Base-by-base conservation (phyloP, 2,113 vertebrate genomes). In the Salvelinus namaycush region DNA sequence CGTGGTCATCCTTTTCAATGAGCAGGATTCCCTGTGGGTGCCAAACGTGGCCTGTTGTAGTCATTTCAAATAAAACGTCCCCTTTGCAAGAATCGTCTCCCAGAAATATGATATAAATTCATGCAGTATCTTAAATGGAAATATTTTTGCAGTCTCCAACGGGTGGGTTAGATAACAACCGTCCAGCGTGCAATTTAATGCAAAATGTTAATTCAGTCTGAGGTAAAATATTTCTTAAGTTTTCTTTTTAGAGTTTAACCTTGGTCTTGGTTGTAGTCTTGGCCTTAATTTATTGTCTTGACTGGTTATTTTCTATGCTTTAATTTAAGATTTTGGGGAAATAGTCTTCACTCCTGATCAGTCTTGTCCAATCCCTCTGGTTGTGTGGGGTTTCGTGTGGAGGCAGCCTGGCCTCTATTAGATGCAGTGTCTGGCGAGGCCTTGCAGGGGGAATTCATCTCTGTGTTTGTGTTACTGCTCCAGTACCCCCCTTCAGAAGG, bases 121-220 rank as follows among this genome's bases (percentile, higher is more conserved):
- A 92, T 92, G 76, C 85, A 89, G 86, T 51, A 81, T 86, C 87
- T 88, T 90, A 87, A 91, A 92, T 92, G 87, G 90, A 93, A 93
- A 92, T 84, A 87, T 90, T 89, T 88, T 91, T 91, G 84, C 77
- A 90, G 84, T 75, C 79, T 86, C 66, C 77, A 87, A 82, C 82
- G 85, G 81, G 70, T 79, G 84, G 85, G 87, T 88, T 83, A 82
- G 83, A 83, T 83, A 83, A 81, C 83, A 86, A 79, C 83, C 79
- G 77, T 81, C 79, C 72, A 54, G 85, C 78, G 78, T 81, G 83
- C 84, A 90, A 88, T 88, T 83, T 83, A 82, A 88, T 86, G 83
- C 77, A 77, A 79, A 85, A 71, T 78, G 80, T 82, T 83, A 73
- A 79, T 85, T 85, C 77, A 82, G 88, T 88, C 79, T 31, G 74